Evolutionary conservation across 2,888 invertebrate species (phyloP).

Genomic region (Drosophila putrida): DNA sequence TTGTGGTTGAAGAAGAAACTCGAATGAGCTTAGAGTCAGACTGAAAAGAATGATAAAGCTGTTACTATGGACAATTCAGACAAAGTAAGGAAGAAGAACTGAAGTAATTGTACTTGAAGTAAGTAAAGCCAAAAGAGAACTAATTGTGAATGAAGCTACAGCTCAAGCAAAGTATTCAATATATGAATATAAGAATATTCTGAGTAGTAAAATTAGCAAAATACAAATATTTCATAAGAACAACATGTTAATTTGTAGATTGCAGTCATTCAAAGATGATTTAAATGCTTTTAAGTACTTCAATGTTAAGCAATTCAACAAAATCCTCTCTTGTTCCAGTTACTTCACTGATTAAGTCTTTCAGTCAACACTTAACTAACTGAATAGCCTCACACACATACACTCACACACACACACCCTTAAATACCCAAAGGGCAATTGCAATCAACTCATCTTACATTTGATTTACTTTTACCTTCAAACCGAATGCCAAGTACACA

Average conservation of each 20-base stretch:
- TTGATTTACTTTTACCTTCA: slow-evolving; percentile 66
- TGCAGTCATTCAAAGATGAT: slow-evolving; percentile 3
- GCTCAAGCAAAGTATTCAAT: neutral
- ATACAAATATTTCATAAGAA: neutral
- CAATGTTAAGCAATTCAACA: slow-evolving; percentile 5
- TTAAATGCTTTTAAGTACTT: slow-evolving; percentile 13
- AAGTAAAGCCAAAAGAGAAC: neutral
- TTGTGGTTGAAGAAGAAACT: no score
- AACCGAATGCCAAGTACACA: slow-evolving; percentile 47
- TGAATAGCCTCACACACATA: slow-evolving; percentile 10
- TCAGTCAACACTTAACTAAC: slow-evolving; percentile 16
- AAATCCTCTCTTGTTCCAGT: slow-evolving; percentile 12
- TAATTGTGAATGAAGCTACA: neutral
- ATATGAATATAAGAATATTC: neutral
- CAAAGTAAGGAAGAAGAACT: neutral
- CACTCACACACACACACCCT: neutral
- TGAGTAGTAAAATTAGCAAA: neutral
- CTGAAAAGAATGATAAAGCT: neutral
- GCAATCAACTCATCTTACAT: slow-evolving; percentile 45
- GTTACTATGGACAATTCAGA: neutral
- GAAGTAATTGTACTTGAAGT: neutral
- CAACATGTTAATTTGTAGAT: neutral
- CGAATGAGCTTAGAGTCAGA: neutral
- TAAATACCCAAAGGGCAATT: slow-evolving; percentile 23
- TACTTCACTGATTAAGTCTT: slow-evolving; percentile 27